A percentile compares a stretch with the other conserved stretches of the same genome.
These are phyloP conservation scores for Acanthosoma haemorrhoidale DNA, from an alignment of 2,888 invertebrate genomes.

Conservation along the genomic window DNA sequence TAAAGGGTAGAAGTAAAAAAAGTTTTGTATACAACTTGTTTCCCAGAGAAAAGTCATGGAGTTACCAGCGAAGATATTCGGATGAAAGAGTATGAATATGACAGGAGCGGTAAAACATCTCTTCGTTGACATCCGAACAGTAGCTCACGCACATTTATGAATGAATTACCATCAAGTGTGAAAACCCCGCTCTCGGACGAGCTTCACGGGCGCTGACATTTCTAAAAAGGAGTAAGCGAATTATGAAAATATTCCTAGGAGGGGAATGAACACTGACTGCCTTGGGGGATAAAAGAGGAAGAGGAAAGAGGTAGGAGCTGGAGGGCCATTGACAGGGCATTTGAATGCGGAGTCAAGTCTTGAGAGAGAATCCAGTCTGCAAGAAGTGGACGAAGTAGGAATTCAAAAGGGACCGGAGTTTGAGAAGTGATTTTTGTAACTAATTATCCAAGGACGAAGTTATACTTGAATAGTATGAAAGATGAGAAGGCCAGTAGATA, in stretches of 20 bases:
- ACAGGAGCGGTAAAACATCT: background rate
- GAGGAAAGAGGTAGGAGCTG: background rate
- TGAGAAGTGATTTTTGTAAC: background rate
- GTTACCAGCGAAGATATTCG: background rate
- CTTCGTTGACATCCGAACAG: background rate
- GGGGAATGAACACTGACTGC: background rate
- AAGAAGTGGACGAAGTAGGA: background rate
- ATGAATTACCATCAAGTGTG: constrained; percentile 2
- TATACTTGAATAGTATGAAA: background rate
- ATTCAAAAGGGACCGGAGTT: background rate
- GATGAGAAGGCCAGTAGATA: background rate
- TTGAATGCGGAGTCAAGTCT: background rate
- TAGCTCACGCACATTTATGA: too few species aligned
- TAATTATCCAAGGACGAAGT: background rate
- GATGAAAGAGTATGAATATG: background rate
- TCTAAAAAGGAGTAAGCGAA: background rate
- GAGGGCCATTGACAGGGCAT: background rate
- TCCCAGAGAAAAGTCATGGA: too few species aligned
- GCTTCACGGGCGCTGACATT: background rate
- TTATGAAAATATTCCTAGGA: background rate
- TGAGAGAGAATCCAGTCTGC: too few species aligned
- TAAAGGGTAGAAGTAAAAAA: too few species aligned
- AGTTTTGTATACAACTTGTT: too few species aligned
- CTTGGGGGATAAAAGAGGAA: background rate
- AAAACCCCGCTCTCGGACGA: background rate